These are phyloP conservation scores for Drosophila setifemur DNA, from an alignment of 1,140 invertebrate genomes.

Conservation along the genomic window DNA sequence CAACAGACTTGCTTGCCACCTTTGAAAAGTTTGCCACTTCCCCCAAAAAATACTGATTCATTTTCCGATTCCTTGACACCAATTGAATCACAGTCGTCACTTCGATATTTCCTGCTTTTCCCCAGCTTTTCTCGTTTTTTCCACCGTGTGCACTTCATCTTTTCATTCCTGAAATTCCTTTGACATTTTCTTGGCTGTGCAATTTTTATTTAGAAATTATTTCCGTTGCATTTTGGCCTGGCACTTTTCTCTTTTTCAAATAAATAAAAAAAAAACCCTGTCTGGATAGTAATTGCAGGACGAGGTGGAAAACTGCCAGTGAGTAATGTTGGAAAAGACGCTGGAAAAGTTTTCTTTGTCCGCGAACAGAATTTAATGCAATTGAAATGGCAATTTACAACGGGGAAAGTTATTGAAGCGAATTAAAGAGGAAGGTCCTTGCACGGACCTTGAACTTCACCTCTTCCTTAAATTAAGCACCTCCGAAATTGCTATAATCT, in stretches of 20 bases:
- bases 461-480: not conserved
- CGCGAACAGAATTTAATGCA: constrained; percentile 14
- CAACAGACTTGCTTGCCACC: not conserved
- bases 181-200: constrained; percentile 29
- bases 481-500: constrained; percentile 16
- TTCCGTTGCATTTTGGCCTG: constrained; percentile 34
- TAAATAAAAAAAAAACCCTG: too few relatives aligned
- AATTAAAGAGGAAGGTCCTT: not conserved
- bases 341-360: constrained; percentile 26
- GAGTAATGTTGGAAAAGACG: constrained; percentile 12
- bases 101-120: not conserved
- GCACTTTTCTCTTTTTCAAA: too few relatives aligned
- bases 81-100: constrained; percentile 27
- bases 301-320: not conserved
- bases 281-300: not conserved
- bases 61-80: constrained; percentile 19
- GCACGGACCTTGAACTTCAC: constrained; percentile 42
- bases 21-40: not conserved
- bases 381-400: constrained; percentile 11
- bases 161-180: constrained; percentile 7
- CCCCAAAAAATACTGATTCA: too few relatives aligned
- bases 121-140: not conserved
- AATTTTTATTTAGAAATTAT: constrained; percentile 40
- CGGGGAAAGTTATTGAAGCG: not conserved
- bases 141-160: not conserved